Percentiles rank a stretch among this genome's conserved stretches.
These are phyloP conservation scores for Motacilla tschutschensis DNA, from an alignment of 2,113 vertebrate species.

Conservation along the genomic window DNA sequence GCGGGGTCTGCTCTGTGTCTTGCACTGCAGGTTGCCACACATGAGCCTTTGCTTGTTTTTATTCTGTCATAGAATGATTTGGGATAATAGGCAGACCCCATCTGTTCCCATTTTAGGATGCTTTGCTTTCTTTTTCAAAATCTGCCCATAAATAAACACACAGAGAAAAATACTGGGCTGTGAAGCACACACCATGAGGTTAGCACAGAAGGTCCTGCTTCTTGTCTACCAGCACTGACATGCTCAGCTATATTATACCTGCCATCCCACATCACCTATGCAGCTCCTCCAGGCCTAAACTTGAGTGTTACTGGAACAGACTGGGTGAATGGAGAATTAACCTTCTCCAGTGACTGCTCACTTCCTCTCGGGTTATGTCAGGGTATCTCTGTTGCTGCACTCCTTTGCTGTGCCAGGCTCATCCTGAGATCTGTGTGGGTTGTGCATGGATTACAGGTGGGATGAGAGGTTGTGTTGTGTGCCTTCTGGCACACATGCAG, in stretches of 20 bases:
- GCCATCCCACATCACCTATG: background rate
- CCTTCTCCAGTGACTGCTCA: background rate
- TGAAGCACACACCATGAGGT: background rate
- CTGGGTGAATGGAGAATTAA: background rate
- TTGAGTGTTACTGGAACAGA: background rate
- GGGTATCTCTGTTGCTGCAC: background rate
- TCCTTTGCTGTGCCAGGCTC: background rate
- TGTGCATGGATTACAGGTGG: background rate
- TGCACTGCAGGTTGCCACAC: slow-evolving; percentile 46
- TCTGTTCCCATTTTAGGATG: slow-evolving; percentile 45
- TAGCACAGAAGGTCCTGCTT: background rate
- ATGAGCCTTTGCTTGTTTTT: slow-evolving; percentile 55
- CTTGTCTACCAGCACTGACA: background rate
- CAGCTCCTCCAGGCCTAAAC: background rate
- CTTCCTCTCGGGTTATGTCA: background rate
- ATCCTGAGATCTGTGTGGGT: no score
- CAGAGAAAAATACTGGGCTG: background rate
- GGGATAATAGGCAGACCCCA: slow-evolving; percentile 56
- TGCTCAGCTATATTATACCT: background rate
- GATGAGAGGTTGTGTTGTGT: background rate
- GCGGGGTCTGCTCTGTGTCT: slow-evolving; percentile 21
- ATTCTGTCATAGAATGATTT: slow-evolving; percentile 47
- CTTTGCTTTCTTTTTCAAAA: slow-evolving; percentile 54
- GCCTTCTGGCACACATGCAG: background rate
- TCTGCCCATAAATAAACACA: slow-evolving; percentile 46